Base-by-base conservation (phyloP, 2,888 invertebrate genomes). In the Heteromurus nitidus region DNA sequence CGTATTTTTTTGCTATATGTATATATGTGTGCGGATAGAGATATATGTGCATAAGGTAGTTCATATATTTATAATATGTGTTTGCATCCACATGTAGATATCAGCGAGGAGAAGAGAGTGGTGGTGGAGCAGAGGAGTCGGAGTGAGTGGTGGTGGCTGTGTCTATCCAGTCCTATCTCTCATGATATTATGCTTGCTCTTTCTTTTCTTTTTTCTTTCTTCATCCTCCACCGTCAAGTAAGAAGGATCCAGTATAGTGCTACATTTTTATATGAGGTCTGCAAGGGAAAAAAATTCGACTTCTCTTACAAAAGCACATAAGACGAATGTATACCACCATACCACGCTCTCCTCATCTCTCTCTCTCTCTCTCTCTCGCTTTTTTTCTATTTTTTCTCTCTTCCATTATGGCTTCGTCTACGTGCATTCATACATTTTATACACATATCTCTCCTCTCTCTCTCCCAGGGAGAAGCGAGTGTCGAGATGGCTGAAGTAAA, bases 271-370 rank as follows among this genome's bases (percentile, higher is more conserved):
- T 47, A 69, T 26, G 22, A 67, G 47, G 50, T 47, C n/a, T 47
- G 47, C 11, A 47, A 5, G n/a, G 47, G 47, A 36, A 13, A 67
- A 18, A 36, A 55, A 69, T 31, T 28, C 30, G 28, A 26, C 68
- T 68, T 28, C 30, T 47, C 47, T 50, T 50, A 68, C 68, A 68
- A 44, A 13, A n/a, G n/a, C n/a, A n/a, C n/a, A n/a, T n/a, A n/a
- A n/a, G n/a, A n/a, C n/a, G n/a, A n/a, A n/a, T n/a, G n/a, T n/a
- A n/a, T n/a, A n/a, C n/a, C n/a, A n/a, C n/a, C n/a, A n/a, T n/a
- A n/a, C n/a, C n/a, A n/a, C n/a, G n/a, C n/a, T n/a, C n/a, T n/a
- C n/a, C n/a, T n/a, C n/a, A n/a, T n/a, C n/a, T n/a, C n/a, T n/a
- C n/a, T n/a, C n/a, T n/a, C n/a, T 60, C 30, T 60, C 60, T 58